Evolutionary conservation across 35 echinoderm and acorn worm genomes (phyloP), one percentile per base, ranked within the genome.

Genomic region (Strongylocentrotus purpuratus): DNA sequence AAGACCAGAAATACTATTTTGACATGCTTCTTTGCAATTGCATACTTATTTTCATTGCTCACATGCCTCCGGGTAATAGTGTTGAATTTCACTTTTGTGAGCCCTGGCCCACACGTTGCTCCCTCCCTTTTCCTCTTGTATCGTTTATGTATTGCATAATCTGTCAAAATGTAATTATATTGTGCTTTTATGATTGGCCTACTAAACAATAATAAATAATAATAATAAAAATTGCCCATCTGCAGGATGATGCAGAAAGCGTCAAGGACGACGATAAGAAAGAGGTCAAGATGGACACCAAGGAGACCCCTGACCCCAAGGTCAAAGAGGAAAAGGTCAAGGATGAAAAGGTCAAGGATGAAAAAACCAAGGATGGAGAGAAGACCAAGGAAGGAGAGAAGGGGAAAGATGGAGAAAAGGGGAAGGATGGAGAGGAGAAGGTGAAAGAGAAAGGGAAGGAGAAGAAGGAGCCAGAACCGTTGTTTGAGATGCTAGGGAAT

Each of bases 401-500:
- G 33, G 86, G 58, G 4, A 95, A 97, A 65, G 88, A 97, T 28
- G 91, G 87, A 85, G 94, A 93, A 22, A 97, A 95, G 33, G 65
- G 32, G 7, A 96, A 97, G 47, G 97, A 96, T 59, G 92, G 60
- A 28, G 86, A 94, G 20, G 90, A 96, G 31, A 95, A 97, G 85
- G 88, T 96, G 10, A 92, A 97, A 46, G 88, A 94, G 70, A 86
- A 90, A 58, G 55, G 95, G 45, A 95, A 99, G 60, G 95, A 99
- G 86, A 97, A 99, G 94, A 97, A 99, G 86, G 97, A 97, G 86
- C 90, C 95, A 46, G 98, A 99, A 47, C 98, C 98, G 2, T 61
- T 71, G 47, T 99, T 99, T 96, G 94, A 99, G 96, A 96, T 99
- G 92, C 71, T 99, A 25, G 13, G 89, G 2, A 97, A 95, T 85